Evolutionary conservation across 2,113 vertebrate genomes (phyloP).

Genomic region (Galeopterus variegatus): DNA sequence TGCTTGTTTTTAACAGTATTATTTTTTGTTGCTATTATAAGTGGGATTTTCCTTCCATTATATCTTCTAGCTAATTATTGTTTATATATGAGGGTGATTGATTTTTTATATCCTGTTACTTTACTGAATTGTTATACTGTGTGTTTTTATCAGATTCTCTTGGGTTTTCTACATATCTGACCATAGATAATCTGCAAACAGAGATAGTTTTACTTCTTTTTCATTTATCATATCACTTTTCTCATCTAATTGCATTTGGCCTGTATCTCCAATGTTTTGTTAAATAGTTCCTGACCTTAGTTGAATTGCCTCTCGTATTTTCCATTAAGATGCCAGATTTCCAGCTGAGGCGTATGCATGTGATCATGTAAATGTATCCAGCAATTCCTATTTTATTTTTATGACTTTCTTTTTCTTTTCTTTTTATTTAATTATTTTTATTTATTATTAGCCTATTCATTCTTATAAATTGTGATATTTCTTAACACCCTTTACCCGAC

Average conservation of each 20-base stretch:
- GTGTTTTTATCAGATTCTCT: slow-evolving; percentile 48
- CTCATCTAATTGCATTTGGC: slow-evolving; percentile 7
- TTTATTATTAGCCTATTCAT: no score
- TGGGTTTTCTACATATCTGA: slow-evolving; percentile 45
- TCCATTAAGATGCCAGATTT: slow-evolving; percentile 35
- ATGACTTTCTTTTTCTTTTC: slow-evolving; percentile 20
- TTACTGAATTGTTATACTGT: slow-evolving; percentile 26
- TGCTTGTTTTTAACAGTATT: slow-evolving; percentile 13
- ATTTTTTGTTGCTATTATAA: slow-evolving; percentile 19
- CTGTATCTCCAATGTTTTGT: background rate
- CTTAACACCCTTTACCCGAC: no score
- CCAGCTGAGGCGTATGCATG: background rate
- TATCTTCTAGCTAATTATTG: background rate
- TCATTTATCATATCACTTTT: slow-evolving; percentile 28
- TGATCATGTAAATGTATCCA: slow-evolving; percentile 7
- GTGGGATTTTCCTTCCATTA: background rate
- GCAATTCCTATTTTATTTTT: slow-evolving; percentile 52
- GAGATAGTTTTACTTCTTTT: background rate
- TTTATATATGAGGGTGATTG: background rate
- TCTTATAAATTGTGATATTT: no score
- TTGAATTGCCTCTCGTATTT: slow-evolving; percentile 30
- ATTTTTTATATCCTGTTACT: slow-evolving; percentile 2
- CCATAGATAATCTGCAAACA: slow-evolving; percentile 37
- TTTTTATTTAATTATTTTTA: no score
- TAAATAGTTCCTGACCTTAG: slow-evolving; percentile 17